Percentiles rank a stretch among this genome's conserved stretches.
phyloP scores from a whole-genome alignment of 2,888 invertebrate genomes.

The Archaeoteleia sp. region DNA sequence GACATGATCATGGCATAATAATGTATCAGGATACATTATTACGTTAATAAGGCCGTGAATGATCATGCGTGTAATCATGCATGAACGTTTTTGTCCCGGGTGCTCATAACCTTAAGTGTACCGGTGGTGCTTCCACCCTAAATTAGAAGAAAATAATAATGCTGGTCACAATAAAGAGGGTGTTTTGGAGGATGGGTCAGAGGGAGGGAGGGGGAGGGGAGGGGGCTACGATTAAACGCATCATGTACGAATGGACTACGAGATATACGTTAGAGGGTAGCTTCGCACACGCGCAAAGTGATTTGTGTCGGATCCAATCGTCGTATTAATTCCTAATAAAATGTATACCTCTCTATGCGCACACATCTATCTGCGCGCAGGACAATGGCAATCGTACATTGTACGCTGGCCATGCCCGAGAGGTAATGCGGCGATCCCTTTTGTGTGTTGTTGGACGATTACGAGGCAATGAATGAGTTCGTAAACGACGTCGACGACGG shows the following conservation, averaged over 20 bases:
- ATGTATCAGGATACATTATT: too few species aligned
- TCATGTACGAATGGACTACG: constrained; percentile 43
- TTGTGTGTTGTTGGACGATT: constrained; percentile 55
- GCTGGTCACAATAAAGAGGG: too few species aligned
- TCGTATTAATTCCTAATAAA: constrained; percentile 56
- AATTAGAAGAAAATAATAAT: too few species aligned
- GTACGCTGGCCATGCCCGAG: constrained; percentile 56
- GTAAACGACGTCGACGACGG: constrained; percentile 50
- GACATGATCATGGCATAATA: too few species aligned
- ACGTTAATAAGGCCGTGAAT: too few species aligned
- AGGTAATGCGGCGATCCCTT: constrained; percentile 55
- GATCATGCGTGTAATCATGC: too few species aligned
- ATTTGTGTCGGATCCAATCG: constrained; percentile 52
- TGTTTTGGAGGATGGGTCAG: too few species aligned
- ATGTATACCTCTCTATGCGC: constrained; percentile 38
- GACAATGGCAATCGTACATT: constrained; percentile 53
- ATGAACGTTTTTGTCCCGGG: too few species aligned
- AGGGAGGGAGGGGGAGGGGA: constrained; percentile 7
- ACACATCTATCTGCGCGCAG: constrained; percentile 35
- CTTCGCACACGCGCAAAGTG: constrained; percentile 38
- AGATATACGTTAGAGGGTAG: constrained; percentile 37
- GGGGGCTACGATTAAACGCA: constrained; percentile 41
- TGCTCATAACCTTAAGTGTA: too few species aligned
- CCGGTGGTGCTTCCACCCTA: too few species aligned
- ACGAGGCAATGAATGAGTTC: constrained; percentile 56